These are phyloP conservation scores for Ramazzottius varieornatus DNA, from an alignment of 2,888 invertebrate genomes.

Conservation along the genomic window DNA sequence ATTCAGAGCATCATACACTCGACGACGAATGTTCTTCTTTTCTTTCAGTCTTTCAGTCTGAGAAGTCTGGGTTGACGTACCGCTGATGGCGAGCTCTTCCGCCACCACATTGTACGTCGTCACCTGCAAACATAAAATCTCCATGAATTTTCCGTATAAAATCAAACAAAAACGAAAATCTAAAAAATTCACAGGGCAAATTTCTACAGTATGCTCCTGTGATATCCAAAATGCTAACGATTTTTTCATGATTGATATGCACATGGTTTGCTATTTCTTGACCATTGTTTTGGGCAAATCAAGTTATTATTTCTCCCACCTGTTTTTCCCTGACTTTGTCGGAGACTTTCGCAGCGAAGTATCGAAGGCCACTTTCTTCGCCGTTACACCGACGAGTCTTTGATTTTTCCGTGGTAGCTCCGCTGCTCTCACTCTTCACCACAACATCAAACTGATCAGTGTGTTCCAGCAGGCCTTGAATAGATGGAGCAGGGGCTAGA, in stretches of 20 bases:
- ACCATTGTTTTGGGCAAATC: background rate
- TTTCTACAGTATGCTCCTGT: too few species aligned
- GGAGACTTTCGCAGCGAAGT: slow-evolving; percentile 99
- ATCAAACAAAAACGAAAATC: too few species aligned
- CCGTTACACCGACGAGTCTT: too few species aligned
- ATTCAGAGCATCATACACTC: slow-evolving; percentile 96
- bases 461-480: too few species aligned
- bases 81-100: slow-evolving; percentile 88
- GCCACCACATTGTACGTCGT: slow-evolving; percentile 99
- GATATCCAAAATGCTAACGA: too few species aligned
- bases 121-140: background rate
- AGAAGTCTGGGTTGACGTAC: slow-evolving; percentile 18
- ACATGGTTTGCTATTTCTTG: background rate
- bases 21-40: slow-evolving; percentile 92
- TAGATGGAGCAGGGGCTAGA: too few species aligned
- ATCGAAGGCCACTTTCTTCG: slow-evolving; percentile 82
- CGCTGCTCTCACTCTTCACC: too few species aligned
- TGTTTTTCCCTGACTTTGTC: slow-evolving; percentile 85
- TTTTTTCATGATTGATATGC: background rate
- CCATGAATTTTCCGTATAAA: too few species aligned
- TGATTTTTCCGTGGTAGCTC: too few species aligned
- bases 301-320: background rate
- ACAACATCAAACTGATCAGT: too few species aligned
- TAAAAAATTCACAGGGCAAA: too few species aligned
- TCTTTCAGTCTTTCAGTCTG: slow-evolving; percentile 30